Percentiles rank a stretch among this genome's conserved stretches.
phyloP scores from a whole-genome alignment of 1,140 invertebrate genomes.

The Chymomyza costata region DNA sequence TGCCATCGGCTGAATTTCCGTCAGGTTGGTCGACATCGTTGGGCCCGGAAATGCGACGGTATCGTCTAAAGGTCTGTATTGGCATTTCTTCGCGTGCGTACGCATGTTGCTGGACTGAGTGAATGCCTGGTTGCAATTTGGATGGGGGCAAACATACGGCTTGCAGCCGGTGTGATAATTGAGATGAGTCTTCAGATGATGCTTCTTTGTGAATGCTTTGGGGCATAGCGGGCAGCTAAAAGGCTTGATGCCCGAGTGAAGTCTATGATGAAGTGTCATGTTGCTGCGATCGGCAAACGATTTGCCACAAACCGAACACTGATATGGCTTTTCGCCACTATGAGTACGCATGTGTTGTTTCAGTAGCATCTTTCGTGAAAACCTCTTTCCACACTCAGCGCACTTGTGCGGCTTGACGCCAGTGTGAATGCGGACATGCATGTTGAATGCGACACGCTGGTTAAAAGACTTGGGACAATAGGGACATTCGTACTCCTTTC shows the following conservation, averaged over 20 bases:
- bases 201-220: slow-evolving; percentile 91
- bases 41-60: slow-evolving; percentile 18
- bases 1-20: slow-evolving; percentile 19
- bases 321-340: slow-evolving; percentile 76
- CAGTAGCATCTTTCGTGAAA: slow-evolving; percentile 87
- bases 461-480: slow-evolving; percentile 87
- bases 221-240: slow-evolving; percentile 90
- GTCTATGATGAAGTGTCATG: slow-evolving; percentile 85
- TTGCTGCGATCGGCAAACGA: slow-evolving; percentile 86
- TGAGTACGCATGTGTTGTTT: slow-evolving; percentile 87
- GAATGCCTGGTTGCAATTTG: slow-evolving; percentile 83
- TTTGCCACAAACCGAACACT: slow-evolving; percentile 73
- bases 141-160: slow-evolving; percentile 84
- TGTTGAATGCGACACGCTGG: slow-evolving; percentile 87
- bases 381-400: slow-evolving; percentile 88
- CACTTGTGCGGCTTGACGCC: slow-evolving; percentile 91
- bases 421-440: slow-evolving; percentile 88
- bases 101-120: slow-evolving; percentile 88
- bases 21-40: slow-evolving; percentile 7
- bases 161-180: slow-evolving; percentile 88
- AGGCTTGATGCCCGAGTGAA: slow-evolving; percentile 89
- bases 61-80: slow-evolving; percentile 60
- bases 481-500: slow-evolving; percentile 85
- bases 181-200: slow-evolving; percentile 88
- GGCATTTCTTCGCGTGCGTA: slow-evolving; percentile 85